Base-by-base conservation (phyloP, 1,140 invertebrate genomes). In the Pemphigus obesinymphae region DNA sequence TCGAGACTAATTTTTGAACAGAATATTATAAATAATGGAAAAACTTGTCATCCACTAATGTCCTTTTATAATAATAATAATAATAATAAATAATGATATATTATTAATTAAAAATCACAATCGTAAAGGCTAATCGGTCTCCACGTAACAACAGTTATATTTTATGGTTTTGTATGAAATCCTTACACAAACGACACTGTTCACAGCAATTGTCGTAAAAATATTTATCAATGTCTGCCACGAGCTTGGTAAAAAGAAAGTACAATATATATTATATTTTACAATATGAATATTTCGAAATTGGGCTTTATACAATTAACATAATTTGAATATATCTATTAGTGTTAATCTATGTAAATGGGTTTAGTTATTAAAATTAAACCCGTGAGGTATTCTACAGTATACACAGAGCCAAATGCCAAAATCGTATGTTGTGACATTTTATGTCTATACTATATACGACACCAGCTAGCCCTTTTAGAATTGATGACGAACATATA, bases 1-100 rank as follows among this genome's bases (percentile, higher is more conserved):
- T 80, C 37, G 55, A 80, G 55, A 34, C 55, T 80, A 80, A 80
- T 80, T 80, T 80, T 80, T 43, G 76, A 80, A 61, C 55, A 20
- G 50, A 78, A 80, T 80, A 80, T n/a, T n/a, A n/a, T 80, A 80
- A 80, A 80, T 80, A 80, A 80, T 63, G 76, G 55, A 63, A 80
- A 80, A 80, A 80, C 76, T 80, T 80, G 76, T 80, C 76, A 61
- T 61, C 34, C 76, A 43, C 31, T 80, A 80, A 80, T 63, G 55
- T 63, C 55, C 37, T 55, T 23, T 70, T 80, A 61, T 63, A 80
- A 26, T 45, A 61, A 61, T 80, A 80, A 40, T 61, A 80, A 80
- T 78, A 78, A 58, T 78, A 76, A 55, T 37, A 55, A 75, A 17
- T 3, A 68, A 63, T 31, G 70, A 50, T 75, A 80, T 61, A 61